These are phyloP conservation scores for Podiceps cristatus DNA, from an alignment of 2,113 vertebrate genomes.

Conservation along the genomic window DNA sequence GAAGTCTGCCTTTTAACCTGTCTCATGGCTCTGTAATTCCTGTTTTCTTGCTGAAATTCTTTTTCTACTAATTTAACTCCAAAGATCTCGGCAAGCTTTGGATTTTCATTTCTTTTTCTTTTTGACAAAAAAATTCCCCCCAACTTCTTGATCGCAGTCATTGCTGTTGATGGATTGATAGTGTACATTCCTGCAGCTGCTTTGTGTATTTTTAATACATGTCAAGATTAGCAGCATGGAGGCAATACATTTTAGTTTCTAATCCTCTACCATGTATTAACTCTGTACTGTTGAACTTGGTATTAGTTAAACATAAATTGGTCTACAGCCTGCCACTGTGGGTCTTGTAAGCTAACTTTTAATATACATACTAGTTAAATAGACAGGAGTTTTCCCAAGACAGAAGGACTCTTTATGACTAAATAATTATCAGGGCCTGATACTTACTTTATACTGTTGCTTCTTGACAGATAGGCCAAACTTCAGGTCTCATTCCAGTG, in stretches of 20 bases:
- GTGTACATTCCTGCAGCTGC: background rate
- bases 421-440: background rate
- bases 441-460: background rate
- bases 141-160: background rate
- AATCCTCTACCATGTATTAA: background rate
- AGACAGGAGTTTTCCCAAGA: background rate
- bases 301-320: background rate
- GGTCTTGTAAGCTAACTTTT: background rate
- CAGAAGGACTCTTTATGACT: background rate
- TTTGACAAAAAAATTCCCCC: background rate
- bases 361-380: background rate
- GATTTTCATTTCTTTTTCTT: background rate
- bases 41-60: background rate
- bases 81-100: background rate
- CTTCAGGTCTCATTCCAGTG: background rate
- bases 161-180: background rate
- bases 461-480: background rate
- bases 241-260: background rate
- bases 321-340: background rate
- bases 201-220: background rate
- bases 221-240: background rate
- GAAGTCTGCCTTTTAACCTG: background rate
- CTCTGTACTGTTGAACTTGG: background rate
- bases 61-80: background rate
- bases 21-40: background rate